Base-by-base conservation (phyloP, 2,113 vertebrate species). In the Vicugna pacos region DNA sequence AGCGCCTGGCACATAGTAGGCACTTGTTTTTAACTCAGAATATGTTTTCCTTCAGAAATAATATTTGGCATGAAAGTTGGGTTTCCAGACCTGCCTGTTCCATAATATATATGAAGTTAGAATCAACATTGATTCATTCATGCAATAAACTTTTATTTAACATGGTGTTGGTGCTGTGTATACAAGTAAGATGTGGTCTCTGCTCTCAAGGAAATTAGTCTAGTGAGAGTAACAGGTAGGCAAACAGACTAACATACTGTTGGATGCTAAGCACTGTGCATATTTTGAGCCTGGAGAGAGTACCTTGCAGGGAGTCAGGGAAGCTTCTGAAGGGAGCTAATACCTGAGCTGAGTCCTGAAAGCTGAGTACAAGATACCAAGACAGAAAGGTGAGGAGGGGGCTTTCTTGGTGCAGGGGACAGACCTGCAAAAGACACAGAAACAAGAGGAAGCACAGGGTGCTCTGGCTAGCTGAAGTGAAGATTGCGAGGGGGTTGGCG, bases 31-130 rank as follows among this genome's bases (percentile, higher is more conserved):
- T 90, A 95, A 83, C 26, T 65, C n/a, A 52, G 46, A 85, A 70
- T 65, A 46, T 79, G 28, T 79, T 91, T 93, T 94, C 19, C 65
- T 85, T 93, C 89, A 91, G 86, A 83, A 79, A 85, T 93, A 87
- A 62, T 91, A 79, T 38, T 84, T 60, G 76, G 58, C 17, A 46
- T 86, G 52, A 76, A 93, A 80, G 17, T n/a, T 50, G n/a, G 17
- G 32, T 90, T 82, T 83, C 62, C 54, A 96, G 52, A 72, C 11
- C 75, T 92, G 26, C 20, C 38, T 75, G 50, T 65, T 88, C 52
- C 69, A 46, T 80, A 69, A 65, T 90, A 50, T 76, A 65, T 26
- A 8, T 88, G 76, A 90, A 87, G 19, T 90, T 72, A 81, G 54
- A 35, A 38, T 72, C 32, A 80, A 50, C 28, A 73, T 81, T 80